These are phyloP conservation scores for Mesembrinibis cayennensis DNA, from an alignment of 2,113 vertebrate genomes.

Conservation along the genomic window DNA sequence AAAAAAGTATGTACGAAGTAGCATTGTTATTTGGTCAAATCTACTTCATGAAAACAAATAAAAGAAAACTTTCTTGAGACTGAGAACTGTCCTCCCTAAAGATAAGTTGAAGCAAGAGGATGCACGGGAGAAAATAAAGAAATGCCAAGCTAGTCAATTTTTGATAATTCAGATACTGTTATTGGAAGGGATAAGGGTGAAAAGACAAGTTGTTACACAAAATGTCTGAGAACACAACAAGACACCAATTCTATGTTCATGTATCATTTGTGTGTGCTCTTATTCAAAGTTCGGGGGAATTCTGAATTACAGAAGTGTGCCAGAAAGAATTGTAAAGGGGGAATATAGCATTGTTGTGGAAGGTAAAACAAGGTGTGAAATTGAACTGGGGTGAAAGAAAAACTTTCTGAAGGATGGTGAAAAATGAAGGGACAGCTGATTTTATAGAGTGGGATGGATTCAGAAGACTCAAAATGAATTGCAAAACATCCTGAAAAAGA, in stretches of 20 bases:
- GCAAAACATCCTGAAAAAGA: neutral
- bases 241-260: neutral
- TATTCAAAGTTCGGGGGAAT: neutral
- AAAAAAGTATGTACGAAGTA: neutral
- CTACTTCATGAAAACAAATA: neutral
- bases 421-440: neutral
- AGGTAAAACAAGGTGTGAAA: neutral
- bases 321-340: neutral
- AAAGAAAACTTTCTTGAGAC: neutral
- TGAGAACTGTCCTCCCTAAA: neutral
- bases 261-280: neutral
- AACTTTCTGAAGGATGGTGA: neutral
- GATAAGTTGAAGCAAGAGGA: neutral
- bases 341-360: neutral
- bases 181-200: neutral
- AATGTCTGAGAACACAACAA: neutral
- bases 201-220: neutral
- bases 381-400: neutral
- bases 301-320: neutral
- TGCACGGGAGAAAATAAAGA: neutral
- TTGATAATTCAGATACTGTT: neutral
- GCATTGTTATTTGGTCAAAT: neutral
- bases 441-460: neutral
- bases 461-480: neutral
- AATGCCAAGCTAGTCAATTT: neutral